Evolutionary conservation across 1,140 invertebrate species (phyloP), one percentile per base, ranked within the genome.

Genomic region (Aphaenogaster rudis): DNA sequence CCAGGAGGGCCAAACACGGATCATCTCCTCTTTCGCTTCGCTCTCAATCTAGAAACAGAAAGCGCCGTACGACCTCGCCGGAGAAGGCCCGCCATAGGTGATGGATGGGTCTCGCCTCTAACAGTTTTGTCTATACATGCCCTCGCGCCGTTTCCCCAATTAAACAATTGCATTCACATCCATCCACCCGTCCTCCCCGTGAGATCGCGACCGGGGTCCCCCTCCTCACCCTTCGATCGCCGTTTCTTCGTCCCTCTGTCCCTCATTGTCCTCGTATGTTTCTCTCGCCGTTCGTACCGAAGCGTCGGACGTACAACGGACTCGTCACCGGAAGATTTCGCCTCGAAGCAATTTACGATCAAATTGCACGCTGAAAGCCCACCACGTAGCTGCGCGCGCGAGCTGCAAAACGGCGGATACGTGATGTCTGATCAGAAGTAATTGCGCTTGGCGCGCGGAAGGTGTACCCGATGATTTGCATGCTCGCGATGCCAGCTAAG

Each of bases 131-230:
- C 88, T 91, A 90, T 91, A 91, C 89, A 84, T 48, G 79, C 80
- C 87, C 90, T 88, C 88, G 80, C 88, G 89, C 88, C 91, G 89
- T 92, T 93, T 93, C 91, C 88, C 91, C 92, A 93, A 93, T 93
- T 93, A 93, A 93, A 93, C 93, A 93, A 93, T 93, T 92, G 93
- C 90, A 93, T 93, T 93, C 92, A 86, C 92, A 93, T 93, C 91
- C 88, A 93, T 93, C 89, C 88, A 90, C 87, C 87, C 88, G 85
- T 88, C 21, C 77, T 45, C 57, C 61, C 45, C 33, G 45, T 89
- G 90, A 90, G 88, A 91, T 90, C 88, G 87, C 84, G 77, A 69
- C 66, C 64, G 42, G 76, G 28, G 52, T 66, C 36, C 82, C 77
- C 79, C 28, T 6, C 63, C n/a, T 39, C 57, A 45, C 61, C 50